A percentile compares a stretch with the other conserved stretches of the same genome.
phyloP scores from a whole-genome alignment of 1,140 invertebrate genomes.

The Conus betulinus region DNA sequence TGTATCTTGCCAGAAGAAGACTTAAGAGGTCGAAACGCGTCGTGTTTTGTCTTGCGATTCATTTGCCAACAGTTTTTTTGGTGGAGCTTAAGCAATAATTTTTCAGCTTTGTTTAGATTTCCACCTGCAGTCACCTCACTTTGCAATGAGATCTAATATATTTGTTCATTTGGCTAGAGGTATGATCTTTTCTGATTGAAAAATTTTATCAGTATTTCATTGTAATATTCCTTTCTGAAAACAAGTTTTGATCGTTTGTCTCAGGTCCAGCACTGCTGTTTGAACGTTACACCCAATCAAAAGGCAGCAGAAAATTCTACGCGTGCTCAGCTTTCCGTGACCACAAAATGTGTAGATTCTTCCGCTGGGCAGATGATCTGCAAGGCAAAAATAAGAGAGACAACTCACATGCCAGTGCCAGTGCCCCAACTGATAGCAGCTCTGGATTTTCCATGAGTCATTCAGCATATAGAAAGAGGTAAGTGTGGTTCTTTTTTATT shows the following conservation, averaged over 20 bases:
- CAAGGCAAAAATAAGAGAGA: constrained; percentile 29
- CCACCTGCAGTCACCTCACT: too few relatives aligned
- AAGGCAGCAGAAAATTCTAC: constrained; percentile 79
- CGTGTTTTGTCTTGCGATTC: too few relatives aligned
- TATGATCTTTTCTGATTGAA: too few relatives aligned
- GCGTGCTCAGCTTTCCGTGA: constrained; percentile 88
- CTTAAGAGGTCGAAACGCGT: too few relatives aligned
- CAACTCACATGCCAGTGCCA: background rate
- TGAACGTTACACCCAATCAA: constrained; percentile 74
- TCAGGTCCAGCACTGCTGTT: constrained; percentile 84
- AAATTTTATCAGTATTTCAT: background rate
- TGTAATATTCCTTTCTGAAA: background rate
- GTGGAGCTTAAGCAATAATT: too few relatives aligned
- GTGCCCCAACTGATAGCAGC: background rate
- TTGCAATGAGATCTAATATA: too few relatives aligned
- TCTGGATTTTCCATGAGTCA: background rate
- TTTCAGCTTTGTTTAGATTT: too few relatives aligned
- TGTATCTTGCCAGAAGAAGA: too few relatives aligned
- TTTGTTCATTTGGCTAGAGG: too few relatives aligned
- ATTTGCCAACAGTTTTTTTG: too few relatives aligned
- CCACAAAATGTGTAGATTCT: constrained; percentile 85
- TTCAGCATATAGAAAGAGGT: background rate
- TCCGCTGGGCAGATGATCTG: constrained; percentile 64
- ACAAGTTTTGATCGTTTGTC: background rate
- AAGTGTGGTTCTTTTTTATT: background rate